Percentiles rank a stretch among this genome's conserved stretches.
phyloP scores from a whole-genome alignment of 2,113 vertebrate species.

The Percopsis transmontana region DNA sequence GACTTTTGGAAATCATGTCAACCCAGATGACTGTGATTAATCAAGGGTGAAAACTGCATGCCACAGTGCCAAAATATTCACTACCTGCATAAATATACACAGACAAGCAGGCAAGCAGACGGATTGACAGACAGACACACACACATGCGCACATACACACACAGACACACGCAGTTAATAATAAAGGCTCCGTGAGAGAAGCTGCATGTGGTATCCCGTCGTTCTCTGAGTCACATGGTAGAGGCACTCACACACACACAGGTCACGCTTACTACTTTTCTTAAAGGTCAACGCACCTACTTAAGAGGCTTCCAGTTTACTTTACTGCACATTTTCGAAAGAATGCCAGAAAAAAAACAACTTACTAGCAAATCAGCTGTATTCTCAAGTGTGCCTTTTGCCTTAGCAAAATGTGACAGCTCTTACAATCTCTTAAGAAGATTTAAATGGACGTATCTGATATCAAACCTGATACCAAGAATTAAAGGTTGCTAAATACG shows the following conservation, averaged over 20 bases:
- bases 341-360: conserved; percentile 40
- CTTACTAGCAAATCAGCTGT: conserved; percentile 39
- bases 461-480: conserved; percentile 37
- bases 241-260: conserved; percentile 77
- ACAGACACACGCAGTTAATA: conserved; percentile 12
- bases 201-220: conserved; percentile 53
- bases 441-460: conserved; percentile 17
- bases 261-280: conserved; percentile 79
- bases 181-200: conserved; percentile 35
- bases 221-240: conserved; percentile 65
- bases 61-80: neutral
- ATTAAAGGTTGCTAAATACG: conserved; percentile 23
- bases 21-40: conserved; percentile 10
- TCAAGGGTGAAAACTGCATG: conserved; percentile 19
- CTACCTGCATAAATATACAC: neutral
- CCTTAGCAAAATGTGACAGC: conserved; percentile 22
- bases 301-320: conserved; percentile 79
- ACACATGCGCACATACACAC: neutral
- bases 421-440: conserved; percentile 3
- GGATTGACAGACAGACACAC: neutral
- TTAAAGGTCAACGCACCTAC: conserved; percentile 86
- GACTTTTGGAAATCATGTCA: conserved; percentile 18
- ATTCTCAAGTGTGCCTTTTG: conserved; percentile 27
- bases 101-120: neutral
- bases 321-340: conserved; percentile 79